These are phyloP conservation scores for Menidia beryllina DNA, from an alignment of 2,113 vertebrate genomes.

Conservation along the genomic window DNA sequence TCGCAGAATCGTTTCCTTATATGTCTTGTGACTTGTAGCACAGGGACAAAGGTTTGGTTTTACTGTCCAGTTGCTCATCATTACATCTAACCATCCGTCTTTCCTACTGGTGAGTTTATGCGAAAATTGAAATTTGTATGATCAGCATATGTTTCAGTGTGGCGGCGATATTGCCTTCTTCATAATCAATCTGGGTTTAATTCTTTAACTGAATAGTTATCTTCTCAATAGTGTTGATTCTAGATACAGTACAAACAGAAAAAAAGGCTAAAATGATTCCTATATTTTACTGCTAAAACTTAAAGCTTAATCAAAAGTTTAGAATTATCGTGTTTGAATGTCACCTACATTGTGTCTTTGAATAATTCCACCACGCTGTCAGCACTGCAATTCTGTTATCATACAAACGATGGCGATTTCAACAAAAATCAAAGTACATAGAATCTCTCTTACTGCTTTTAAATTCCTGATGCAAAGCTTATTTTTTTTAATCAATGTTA, in stretches of 20 bases:
- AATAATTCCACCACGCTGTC: constrained; percentile 46
- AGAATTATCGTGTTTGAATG: constrained; percentile 22
- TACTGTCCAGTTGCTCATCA: neutral
- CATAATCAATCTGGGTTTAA: neutral
- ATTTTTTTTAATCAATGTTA: constrained; percentile 4
- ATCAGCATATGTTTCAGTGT: neutral
- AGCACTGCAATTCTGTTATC: constrained; percentile 15
- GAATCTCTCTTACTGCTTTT: constrained; percentile 29
- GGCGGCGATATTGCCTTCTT: neutral
- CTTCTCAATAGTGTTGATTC: constrained; percentile 11
- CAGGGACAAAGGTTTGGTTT: constrained; percentile 6
- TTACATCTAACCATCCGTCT: neutral
- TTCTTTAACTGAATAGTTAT: neutral
- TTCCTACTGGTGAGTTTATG: neutral
- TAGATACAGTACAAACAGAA: constrained; percentile 6
- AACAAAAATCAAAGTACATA: constrained; percentile 25
- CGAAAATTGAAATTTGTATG: neutral
- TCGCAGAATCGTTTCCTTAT: neutral
- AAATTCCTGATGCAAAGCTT: constrained; percentile 36
- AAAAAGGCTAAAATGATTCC: constrained; percentile 1
- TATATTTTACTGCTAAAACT: constrained; percentile 11
- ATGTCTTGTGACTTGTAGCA: neutral
- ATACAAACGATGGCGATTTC: constrained; percentile 35
- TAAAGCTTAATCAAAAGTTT: constrained; percentile 13
- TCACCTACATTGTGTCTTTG: constrained; percentile 42